These are phyloP conservation scores for Acestrorhynchus altus DNA, from an alignment of 2,797 vertebrate species.

Conservation along the genomic window DNA sequence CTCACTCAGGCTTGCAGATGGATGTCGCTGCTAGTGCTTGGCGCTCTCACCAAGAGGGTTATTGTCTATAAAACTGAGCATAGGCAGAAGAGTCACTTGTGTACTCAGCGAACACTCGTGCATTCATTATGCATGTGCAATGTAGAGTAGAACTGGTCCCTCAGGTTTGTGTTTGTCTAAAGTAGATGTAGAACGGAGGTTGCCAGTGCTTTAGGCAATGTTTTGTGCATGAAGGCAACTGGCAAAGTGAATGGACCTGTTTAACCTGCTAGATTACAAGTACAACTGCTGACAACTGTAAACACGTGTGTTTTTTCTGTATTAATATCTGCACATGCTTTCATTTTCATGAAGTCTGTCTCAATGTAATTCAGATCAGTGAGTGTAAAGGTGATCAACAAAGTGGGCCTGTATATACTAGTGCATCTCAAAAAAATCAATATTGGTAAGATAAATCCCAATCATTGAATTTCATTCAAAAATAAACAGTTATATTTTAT, in stretches of 20 bases:
- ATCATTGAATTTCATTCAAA: too few relatives aligned
- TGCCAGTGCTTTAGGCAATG: conserved; percentile 11
- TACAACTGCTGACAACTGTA: conserved; percentile 20
- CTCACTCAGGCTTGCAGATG: conserved; percentile 9
- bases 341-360: too few relatives aligned
- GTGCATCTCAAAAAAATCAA: too few relatives aligned
- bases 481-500: too few relatives aligned
- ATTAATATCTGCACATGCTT: background rate
- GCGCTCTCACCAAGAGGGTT: conserved; percentile 16
- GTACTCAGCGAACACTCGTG: conserved; percentile 34
- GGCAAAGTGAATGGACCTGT: conserved; percentile 19
- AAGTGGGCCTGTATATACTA: too few relatives aligned
- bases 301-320: background rate
- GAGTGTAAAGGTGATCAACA: too few relatives aligned
- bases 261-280: conserved; percentile 18
- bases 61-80: conserved; percentile 42
- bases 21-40: conserved; percentile 21
- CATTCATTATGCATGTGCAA: conserved; percentile 40
- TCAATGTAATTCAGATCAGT: too few relatives aligned
- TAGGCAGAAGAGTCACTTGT: conserved; percentile 12
- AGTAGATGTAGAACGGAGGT: conserved; percentile 4
- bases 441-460: too few relatives aligned
- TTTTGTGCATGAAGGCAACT: conserved; percentile 6
- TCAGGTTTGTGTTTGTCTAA: conserved; percentile 28
- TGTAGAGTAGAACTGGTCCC: conserved; percentile 31